Base-by-base conservation (phyloP, 2,797 vertebrate genomes). In the Myotis pilosus region DNA sequence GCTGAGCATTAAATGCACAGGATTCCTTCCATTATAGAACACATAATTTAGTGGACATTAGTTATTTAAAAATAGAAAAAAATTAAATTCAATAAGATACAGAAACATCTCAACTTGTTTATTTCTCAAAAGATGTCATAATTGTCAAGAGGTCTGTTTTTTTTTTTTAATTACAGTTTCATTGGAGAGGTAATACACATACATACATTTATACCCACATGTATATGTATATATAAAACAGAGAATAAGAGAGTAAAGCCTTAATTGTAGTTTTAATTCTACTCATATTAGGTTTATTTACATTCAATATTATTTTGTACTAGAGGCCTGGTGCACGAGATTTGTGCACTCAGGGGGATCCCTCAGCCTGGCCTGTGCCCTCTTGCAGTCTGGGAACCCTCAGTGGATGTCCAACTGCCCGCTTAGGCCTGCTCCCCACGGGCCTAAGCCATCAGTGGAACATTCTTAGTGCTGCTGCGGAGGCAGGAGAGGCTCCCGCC, bases 241-340 rank as follows among this genome's bases (percentile, higher is more conserved):
- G 9, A 38, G 28, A 85, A 72, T 15, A 87, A 75, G 30, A 91
- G 10, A 85, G 17, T 71, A 69, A 69, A 92, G 68, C 30, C 38
- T 92, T 89, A 92, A 57, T 92, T 90, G 38, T 53, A 74, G 6
- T 82, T 92, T 38, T 25, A 74, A 60, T 89, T 86, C 25, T 92
- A 66, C 36, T n/a, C 19, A 20, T 85, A 57, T 41, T 81, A 4
- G 17, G 13, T 91, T 89, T 84, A 79, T 78, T 78, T 78, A 16
- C 22, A 78, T 55, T 69, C n/a, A 25, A 25, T 36, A 78, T 36
- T 36, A 23, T 78, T 78, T 22, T 36, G 12, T 74, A 44, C 33
- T 78, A 44, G 44, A 44, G 44, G 44, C 44, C 44, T 44, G 44
- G 44, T 44, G 44, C 44, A 44, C 2, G 8, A 44, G 9, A 44